Evolutionary conservation across 2,797 vertebrate genomes (phyloP).

Genomic region (Macrochelys suwanniensis): DNA sequence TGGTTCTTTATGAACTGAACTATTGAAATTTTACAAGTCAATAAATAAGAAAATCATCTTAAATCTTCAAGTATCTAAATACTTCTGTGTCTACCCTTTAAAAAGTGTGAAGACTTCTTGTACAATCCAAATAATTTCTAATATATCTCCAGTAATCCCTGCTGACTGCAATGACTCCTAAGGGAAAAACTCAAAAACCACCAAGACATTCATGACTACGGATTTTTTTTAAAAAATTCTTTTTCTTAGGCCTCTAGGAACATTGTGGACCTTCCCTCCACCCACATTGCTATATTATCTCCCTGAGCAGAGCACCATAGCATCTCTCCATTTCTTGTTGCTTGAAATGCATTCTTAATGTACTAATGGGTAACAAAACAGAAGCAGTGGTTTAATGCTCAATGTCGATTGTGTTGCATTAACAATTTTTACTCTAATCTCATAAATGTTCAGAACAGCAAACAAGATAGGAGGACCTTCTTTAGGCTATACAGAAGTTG

Average conservation of each 20-base stretch:
- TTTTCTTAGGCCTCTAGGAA: not conserved
- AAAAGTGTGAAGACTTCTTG: not conserved
- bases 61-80: not conserved
- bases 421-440: not conserved
- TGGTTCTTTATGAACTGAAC: not conserved
- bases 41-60: not conserved
- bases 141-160: not conserved
- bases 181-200: not conserved
- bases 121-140: not conserved
- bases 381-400: not conserved
- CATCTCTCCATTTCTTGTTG: not conserved
- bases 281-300: not conserved
- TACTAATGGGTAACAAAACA: not conserved
- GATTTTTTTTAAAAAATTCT: not conserved
- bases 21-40: not conserved
- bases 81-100: not conserved
- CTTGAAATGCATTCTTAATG: not conserved
- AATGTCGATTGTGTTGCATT: not conserved
- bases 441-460: not conserved
- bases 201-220: not conserved
- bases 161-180: not conserved
- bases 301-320: not conserved
- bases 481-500: not conserved
- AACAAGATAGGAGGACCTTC: not conserved
- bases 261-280: not conserved